Base-by-base conservation (phyloP, 2,888 invertebrate genomes). In the Hartigia nigra region DNA sequence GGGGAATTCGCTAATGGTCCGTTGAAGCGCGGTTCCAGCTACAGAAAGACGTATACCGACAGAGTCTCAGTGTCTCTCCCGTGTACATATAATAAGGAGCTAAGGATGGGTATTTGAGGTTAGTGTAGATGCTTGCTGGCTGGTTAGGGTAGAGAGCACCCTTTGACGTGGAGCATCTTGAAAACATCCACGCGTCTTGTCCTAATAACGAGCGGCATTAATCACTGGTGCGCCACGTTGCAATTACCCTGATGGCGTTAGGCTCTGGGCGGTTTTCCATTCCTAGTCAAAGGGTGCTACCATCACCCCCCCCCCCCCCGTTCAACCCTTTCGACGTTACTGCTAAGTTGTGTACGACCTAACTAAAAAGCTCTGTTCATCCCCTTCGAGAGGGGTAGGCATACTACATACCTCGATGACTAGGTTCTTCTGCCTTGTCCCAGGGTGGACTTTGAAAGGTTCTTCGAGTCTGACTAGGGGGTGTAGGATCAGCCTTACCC, bases 141-240 rank as follows among this genome's bases (percentile, higher is more conserved):
- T 34, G 72, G 72, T 9, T 55, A 23, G 39, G 39, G 39, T 23
- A n/a, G 75, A 76, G 39, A 78, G 79, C 80, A 86, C 81, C 84
- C 87, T 88, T 88, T 86, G 85, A 86, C 82, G 82, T n/a, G 70
- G 79, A 79, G 82, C 84, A 84, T 85, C 86, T 85, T 86, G 83
- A 80, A 82, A 86, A 86, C 82, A 83, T 87, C 83, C 86, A 83
- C 81, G 79, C 83, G 84, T 84, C 83, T 86, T 86, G 86, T 88
- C 86, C 86, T 88, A 88, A 88, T 87, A 88, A 86, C 86, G 86
- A 87, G 87, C 85, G 83, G 84, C 87, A 88, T 89, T 88, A 89
- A 89, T 88, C 89, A 89, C 86, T 83, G 83, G 83, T 85, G 84
- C 83, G 84, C 85, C 81, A 84, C 84, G 82, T 82, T 87, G 88